Base-by-base conservation (phyloP, 2,113 vertebrate species). In the Daphoenositta chrysoptera region DNA sequence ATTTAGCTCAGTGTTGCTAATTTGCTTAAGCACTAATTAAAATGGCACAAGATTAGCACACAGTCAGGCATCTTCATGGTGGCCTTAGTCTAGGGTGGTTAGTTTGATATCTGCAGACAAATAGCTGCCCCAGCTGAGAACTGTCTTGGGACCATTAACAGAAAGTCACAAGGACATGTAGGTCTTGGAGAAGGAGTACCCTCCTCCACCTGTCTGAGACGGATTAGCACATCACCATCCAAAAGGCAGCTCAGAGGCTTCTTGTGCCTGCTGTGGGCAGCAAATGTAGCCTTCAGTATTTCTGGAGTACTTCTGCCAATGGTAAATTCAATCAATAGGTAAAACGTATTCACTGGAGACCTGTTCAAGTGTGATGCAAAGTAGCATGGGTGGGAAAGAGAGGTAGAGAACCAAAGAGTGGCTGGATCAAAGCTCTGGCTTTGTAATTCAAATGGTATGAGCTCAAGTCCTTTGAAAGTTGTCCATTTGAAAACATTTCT, bases 401-500 rank as follows among this genome's bases (percentile, higher is more conserved):
- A 75, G 57, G 86, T 78, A 60, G 60, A 44, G 68, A 90, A 90
- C 20, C 21, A 88, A 90, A 71, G 75, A 94, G 51, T 78, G 80
- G 60, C 77, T 92, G 60, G 80, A 89, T 60, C 23, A 70, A 75
- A 89, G 45, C 65, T 96, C 70, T 82, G 64, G 47, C 61, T 97
- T 92, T 87, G 94, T 96, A 95, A 96, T 94, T 90, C 73, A 72
- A 82, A 94, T 93, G 94, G 96, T 96, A 97, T 94, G 92, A 95
- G 30, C 82, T 93, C 85, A 92, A 72, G 77, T 64, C 79, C 93
- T 97, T 96, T 97, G 95, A 95, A 97, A 77, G 27, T 85, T 93
- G 70, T 90, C 92, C 96, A 96, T 93, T 95, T 96, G 80, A 97
- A 96, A 97, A 93, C 83, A 77, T 73, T 90, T 93, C 89, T 94